A percentile compares a stretch with the other conserved stretches of the same genome.
Evolutionary conservation across 1,140 invertebrate species (phyloP).

Genomic region (Cyclargus thomasi): DNA sequence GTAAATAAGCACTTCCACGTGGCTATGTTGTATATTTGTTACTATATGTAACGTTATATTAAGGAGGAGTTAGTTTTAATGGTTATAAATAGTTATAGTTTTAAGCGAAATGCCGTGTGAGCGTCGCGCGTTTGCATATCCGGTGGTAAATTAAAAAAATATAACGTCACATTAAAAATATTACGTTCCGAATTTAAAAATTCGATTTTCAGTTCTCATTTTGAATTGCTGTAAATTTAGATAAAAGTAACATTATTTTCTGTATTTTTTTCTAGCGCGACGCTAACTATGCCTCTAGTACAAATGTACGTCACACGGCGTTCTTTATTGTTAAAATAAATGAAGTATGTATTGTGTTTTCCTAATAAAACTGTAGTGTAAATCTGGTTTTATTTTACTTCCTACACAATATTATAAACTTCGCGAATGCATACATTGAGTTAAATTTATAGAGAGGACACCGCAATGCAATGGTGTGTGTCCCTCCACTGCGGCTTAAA

Average conservation of each 20-base stretch:
- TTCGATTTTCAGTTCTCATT: too few relatives aligned
- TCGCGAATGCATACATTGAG: too few relatives aligned
- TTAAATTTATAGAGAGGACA: too few relatives aligned
- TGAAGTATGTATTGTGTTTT: conserved; percentile 70
- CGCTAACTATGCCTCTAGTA: conserved; percentile 55
- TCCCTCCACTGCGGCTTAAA: too few relatives aligned
- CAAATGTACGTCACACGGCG: conserved; percentile 53
- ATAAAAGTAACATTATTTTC: not conserved
- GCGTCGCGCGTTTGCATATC: conserved; percentile 1
- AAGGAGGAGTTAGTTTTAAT: conserved; percentile 29
- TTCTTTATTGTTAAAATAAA: conserved; percentile 63
- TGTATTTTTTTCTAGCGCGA: not conserved
- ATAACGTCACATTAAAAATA: not conserved
- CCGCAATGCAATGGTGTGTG: too few relatives aligned
- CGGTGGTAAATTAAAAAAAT: not conserved
- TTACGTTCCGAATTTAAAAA: too few relatives aligned
- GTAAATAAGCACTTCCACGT: conserved; percentile 17
- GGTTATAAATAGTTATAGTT: conserved; percentile 28
- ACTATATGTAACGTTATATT: conserved; percentile 23
- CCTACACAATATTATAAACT: too few relatives aligned
- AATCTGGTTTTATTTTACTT: conserved; percentile 46
- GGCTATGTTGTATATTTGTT: conserved; percentile 23
- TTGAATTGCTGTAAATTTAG: too few relatives aligned
- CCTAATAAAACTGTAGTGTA: conserved; percentile 68
- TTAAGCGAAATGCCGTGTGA: conserved; percentile 22